phyloP scores from a whole-genome alignment of 2,888 invertebrate genomes.

The Trilocha varians region DNA sequence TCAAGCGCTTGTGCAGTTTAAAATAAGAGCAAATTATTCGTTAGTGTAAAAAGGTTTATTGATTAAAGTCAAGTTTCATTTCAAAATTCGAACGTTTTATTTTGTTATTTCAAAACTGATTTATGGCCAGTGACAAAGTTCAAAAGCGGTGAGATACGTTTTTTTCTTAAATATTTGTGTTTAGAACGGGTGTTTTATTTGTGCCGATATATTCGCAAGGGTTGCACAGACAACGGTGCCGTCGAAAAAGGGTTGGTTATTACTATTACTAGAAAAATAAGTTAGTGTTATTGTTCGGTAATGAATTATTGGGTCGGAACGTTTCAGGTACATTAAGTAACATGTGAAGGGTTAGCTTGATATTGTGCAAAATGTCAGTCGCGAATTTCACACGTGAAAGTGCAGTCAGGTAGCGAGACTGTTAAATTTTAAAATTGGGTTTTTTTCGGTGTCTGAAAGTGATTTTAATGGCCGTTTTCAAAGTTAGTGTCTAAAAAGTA shows the following conservation, averaged over 20 bases:
- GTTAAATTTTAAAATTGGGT: constrained; percentile 4
- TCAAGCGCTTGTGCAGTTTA: too few species aligned
- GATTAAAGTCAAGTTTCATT: constrained; percentile 32
- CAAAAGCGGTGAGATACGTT: constrained; percentile 37
- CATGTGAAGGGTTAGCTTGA: constrained; percentile 61
- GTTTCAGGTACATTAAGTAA: constrained; percentile 70
- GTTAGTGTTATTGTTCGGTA: constrained; percentile 67
- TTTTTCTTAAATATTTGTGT: constrained; percentile 69
- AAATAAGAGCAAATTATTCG: too few species aligned
- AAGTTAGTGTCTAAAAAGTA: too few species aligned
- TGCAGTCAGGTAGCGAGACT: constrained; percentile 41
- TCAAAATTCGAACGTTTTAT: constrained; percentile 52
- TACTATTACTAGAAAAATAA: constrained; percentile 62
- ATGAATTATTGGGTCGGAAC: constrained; percentile 72
- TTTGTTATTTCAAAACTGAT: constrained; percentile 62
- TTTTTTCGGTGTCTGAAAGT: too few species aligned
- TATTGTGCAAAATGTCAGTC: constrained; percentile 57
- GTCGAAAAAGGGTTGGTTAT: constrained; percentile 68
- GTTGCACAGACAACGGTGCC: constrained; percentile 49
- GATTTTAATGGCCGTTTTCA: too few species aligned
- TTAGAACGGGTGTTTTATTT: constrained; percentile 69
- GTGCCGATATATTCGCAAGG: constrained; percentile 67
- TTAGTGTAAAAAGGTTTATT: not conserved
- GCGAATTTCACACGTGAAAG: constrained; percentile 62
- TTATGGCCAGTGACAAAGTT: constrained; percentile 64